Evolutionary conservation across 2,888 invertebrate species (phyloP), one percentile per base, ranked within the genome.

Genomic region (Sarcophaga caerulescens): DNA sequence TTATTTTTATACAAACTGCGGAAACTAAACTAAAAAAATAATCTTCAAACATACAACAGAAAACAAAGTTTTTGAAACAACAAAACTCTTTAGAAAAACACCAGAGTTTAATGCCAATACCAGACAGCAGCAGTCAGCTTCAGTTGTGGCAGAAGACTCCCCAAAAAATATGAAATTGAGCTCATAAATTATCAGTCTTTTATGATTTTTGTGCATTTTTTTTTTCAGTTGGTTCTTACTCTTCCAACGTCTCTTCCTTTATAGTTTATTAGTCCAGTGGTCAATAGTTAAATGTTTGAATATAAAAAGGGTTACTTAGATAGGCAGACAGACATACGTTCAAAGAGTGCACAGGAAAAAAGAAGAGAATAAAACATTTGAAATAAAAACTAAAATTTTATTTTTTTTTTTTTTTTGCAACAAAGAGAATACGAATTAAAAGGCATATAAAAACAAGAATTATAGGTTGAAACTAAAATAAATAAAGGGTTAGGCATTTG

Each of bases 111-210:
- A 81, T 84, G 84, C 81, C 84, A 86, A 81, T 86, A 81, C 73
- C 84, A 81, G 78, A 86, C 82, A 85, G 66, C 79, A 73, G 45
- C 81, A 65, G 73, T 59, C 76, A 73, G 79, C 75, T 68, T 57
- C 44, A 63, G 47, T 35, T 14, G 47, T 65, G 44, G 57, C 19
- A 62, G 21, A 78, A 86, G 84, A 84, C 84, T 81, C 83, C 84
- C 84, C 80, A 74, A 86, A 86, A 86, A 81, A 83, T 86, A 86
- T 86, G 86, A 84, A 81, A 86, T 84, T 86, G 84, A 86, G 86
- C 84, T 84, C 84, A 86, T 86, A 86, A 86, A 86, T 86, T 86
- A 86, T 84, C 25, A 80, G 77, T 68, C 68, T 85, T 77, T 71
- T 81, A 66, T 44, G 21, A 12, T 66, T n/a, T 63, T 62, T 52